phyloP scores from a whole-genome alignment of 2,797 vertebrate genomes.

The Smutsia temminckii region DNA sequence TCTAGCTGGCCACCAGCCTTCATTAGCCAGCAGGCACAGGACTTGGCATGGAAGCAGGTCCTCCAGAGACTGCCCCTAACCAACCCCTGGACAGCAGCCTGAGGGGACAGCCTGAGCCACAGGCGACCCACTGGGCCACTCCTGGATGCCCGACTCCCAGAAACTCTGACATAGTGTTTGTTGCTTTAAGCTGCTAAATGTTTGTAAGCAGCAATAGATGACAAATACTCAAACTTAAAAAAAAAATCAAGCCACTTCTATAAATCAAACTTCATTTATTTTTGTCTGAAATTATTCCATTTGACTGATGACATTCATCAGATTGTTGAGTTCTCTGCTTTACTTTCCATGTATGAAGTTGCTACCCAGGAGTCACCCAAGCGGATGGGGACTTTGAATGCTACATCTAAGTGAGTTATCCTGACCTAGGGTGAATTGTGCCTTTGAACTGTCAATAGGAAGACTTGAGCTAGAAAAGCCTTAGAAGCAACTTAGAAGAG shows the following conservation, averaged over 20 bases:
- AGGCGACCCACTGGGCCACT: rapidly evolving
- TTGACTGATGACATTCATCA: background rate
- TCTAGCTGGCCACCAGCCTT: background rate
- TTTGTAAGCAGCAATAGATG: background rate
- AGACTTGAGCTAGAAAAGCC: background rate
- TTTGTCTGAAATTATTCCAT: background rate
- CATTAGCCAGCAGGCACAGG: background rate
- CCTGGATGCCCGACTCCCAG: background rate
- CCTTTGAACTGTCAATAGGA: slow-evolving; percentile 37
- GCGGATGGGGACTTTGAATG: background rate
- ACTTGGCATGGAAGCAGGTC: background rate
- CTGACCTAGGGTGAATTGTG: slow-evolving; percentile 38
- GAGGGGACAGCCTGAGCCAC: background rate
- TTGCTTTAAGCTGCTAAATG: background rate
- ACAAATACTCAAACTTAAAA: background rate
- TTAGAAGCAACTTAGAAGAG: slow-evolving; percentile 14
- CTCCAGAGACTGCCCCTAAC: background rate
- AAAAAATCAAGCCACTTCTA: background rate
- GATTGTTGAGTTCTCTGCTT: background rate
- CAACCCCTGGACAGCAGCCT: background rate
- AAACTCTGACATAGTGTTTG: background rate
- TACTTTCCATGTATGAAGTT: background rate
- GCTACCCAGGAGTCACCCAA: background rate
- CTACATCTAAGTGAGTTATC: background rate
- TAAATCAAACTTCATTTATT: background rate